Evolutionary conservation across 2,113 vertebrate species (phyloP), one percentile per base, ranked within the genome.

Genomic region (Coryphaenoides rupestris): DNA sequence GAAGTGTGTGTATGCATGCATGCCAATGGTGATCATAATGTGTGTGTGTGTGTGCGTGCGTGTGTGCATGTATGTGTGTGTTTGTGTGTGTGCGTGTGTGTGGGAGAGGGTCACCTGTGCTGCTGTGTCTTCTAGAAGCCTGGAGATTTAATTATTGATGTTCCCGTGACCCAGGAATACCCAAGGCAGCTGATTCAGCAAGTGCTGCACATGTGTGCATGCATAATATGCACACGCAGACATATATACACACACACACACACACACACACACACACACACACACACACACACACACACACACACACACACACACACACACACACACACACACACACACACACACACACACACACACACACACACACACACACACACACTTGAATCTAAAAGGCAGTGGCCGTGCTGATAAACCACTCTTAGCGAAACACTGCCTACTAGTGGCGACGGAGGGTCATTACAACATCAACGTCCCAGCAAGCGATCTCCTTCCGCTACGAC

Each of bases 111-210:
- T 40, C 72, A 80, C 68, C 79, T 84, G 74, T 73, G 72, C 67
- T 76, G 63, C 68, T 72, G 66, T n/a, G 62, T 78, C 62, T 79
- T 82, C 74, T 74, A 81, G 73, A 72, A 78, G 69, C 76, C 76
- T 73, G 77, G 74, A 75, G 85, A 84, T 87, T 87, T 85, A 84
- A 85, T 88, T 86, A 88, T 88, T 79, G 83, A 87, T 76, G 4
- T 79, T 81, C 61, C 78, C 73, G 77, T 83, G 81, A 77, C 85
- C 75, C 79, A 66, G 70, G 55, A 83, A 75, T 58, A 64, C 61
- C 72, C 65, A 16, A 76, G 76, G 77, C 63, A 73, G 83, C 77
- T 82, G 85, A 84, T 68, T 68, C 72, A 69, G 74, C 75, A 77
- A 62, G 65, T 63, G 49, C 62, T 56, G 58, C 47, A 53, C 79